Evolutionary conservation across 2,888 invertebrate genomes (phyloP), one percentile per base, ranked within the genome.

Genomic region (Quadroppia sp.): DNA sequence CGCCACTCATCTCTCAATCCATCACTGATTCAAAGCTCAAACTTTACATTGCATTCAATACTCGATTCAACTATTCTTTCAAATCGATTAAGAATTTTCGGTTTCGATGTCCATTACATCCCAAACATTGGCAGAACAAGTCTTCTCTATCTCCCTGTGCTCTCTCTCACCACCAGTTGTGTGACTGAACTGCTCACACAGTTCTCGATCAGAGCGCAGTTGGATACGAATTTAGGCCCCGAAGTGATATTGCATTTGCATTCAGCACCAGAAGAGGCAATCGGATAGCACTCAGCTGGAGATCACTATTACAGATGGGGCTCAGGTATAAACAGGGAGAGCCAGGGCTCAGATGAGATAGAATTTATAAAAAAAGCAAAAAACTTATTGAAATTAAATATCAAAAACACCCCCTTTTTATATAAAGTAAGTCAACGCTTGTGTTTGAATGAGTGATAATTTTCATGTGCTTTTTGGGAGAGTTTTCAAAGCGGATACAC

Each of bases 1-100:
- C 59, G n/a, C 53, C 11, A 30, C 50, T 50, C 17, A 50, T 50
- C 20, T 53, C 25, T 25, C 23, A 25, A 25, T 53, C 53, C 9
- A 53, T 53, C 53, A 53, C 53, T 53, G 25, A 53, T 53, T 53
- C 53, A 53, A 53, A 25, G 53, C 53, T 53, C 53, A 53, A 25
- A 7, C 50, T n/a, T 25, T 53, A 25, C 3, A 23, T 23, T 50
- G n/a, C 20, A 50, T 25, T 53, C 23, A 25, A 53, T 53, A 53
- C n/a, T 50, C 53, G 2, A 2, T 13, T 2, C 15, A 23, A 6
- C 25, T 53, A 9, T n/a, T 25, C 53, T 17, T 1, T 25, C 25
- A 2, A 50, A 2, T n/a, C 25, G 53, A 53, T 20, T 36, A 61
- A 36, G 32, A 30, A 61, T 61, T 61, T 61, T 61, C 13, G 25